phyloP scores from a whole-genome alignment of 1,140 invertebrate genomes.

The Lysiphlebus fabarum region DNA sequence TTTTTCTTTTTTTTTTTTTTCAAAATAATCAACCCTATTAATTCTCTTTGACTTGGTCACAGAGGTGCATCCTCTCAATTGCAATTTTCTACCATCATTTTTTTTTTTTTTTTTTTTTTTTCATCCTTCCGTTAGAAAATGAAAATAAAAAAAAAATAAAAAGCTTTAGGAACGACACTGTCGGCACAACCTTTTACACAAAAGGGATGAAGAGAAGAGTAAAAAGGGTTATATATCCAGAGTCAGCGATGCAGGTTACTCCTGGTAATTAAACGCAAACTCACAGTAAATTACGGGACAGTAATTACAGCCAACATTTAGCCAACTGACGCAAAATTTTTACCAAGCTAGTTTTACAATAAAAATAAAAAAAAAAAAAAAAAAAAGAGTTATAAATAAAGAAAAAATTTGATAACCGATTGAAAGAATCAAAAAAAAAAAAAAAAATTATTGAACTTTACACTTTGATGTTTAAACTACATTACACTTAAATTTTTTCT shows the following conservation, averaged over 20 bases:
- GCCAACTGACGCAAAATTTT: constrained; percentile 25
- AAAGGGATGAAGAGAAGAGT: no score
- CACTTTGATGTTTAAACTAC: constrained; percentile 4
- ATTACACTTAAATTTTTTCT: neutral
- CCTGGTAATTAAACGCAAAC: constrained; percentile 37
- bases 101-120: neutral
- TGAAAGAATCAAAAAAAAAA: neutral
- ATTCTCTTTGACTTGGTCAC: no score
- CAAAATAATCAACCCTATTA: no score
- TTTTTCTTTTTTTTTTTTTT: no score
- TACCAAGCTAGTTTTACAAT: constrained; percentile 9
- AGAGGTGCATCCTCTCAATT: neutral
- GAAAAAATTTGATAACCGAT: neutral
- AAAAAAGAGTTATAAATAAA: neutral
- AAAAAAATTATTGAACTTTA: neutral
- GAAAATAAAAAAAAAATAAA: neutral
- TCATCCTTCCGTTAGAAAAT: neutral
- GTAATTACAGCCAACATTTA: constrained; percentile 32
- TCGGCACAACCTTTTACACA: no score
- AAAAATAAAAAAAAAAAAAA: neutral
- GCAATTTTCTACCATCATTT: constrained; percentile 5
- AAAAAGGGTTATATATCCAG: neutral
- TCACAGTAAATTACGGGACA: constrained; percentile 30
- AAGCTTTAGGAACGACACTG: no score
- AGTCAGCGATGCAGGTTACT: constrained; percentile 25